Conservation (phyloP, 2,888 invertebrate species). For the Cordilura impudica region DNA sequence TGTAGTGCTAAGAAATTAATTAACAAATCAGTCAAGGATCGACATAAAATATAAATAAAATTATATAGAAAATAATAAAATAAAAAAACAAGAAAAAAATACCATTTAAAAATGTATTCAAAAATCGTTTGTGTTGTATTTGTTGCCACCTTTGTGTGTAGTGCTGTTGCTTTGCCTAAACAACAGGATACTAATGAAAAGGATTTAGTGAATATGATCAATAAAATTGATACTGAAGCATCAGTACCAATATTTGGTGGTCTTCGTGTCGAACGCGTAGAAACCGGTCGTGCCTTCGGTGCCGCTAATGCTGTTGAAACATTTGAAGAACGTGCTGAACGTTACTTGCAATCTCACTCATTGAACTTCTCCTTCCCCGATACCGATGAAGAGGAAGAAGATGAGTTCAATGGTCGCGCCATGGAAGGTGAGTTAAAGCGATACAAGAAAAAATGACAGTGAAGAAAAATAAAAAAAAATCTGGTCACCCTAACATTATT, state of each 20-base stretch:
- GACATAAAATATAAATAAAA: slow-evolving; percentile 37
- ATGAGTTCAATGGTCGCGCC: slow-evolving; percentile 74
- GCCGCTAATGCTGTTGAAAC: slow-evolving; percentile 72
- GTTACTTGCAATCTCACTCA: slow-evolving; percentile 79
- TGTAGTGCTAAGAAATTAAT: slow-evolving; percentile 64
- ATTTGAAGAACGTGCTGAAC: slow-evolving; percentile 78
- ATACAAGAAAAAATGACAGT: background rate
- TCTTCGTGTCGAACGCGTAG: slow-evolving; percentile 76
- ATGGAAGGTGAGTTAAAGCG: slow-evolving; percentile 72
- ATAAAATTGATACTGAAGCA: slow-evolving; percentile 77
- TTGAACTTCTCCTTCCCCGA: slow-evolving; percentile 78
- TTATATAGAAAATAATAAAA: slow-evolving; percentile 29
- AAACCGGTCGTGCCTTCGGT: slow-evolving; percentile 73
- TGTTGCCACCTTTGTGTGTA: slow-evolving; percentile 72
- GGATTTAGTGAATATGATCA: slow-evolving; percentile 78
- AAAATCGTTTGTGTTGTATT: slow-evolving; percentile 76
- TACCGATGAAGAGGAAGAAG: slow-evolving; percentile 71
- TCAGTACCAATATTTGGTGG: slow-evolving; percentile 78
- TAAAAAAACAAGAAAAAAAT: slow-evolving; percentile 31
- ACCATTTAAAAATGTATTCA: slow-evolving; percentile 76
- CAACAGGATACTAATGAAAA: slow-evolving; percentile 76
- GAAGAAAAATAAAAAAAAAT: background rate
- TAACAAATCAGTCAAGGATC: slow-evolving; percentile 53
- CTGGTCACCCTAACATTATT: background rate
- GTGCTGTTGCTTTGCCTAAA: slow-evolving; percentile 72